phyloP scores from a whole-genome alignment of 1,140 invertebrate genomes.

The Aphelinus certus region DNA sequence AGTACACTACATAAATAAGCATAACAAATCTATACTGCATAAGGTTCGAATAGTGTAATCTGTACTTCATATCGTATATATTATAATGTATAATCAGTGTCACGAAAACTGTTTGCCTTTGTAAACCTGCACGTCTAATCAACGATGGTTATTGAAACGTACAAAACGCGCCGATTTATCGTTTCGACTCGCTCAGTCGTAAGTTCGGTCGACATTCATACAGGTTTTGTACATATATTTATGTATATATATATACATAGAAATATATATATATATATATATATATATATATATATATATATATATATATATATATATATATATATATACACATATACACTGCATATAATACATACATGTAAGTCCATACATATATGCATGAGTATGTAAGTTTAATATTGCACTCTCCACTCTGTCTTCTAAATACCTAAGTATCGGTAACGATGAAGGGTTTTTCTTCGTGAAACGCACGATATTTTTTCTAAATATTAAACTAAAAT shows the following conservation, averaged over 20 bases:
- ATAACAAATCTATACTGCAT: slow-evolving; percentile 26
- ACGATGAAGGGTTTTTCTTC: slow-evolving; percentile 20
- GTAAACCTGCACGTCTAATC: slow-evolving; percentile 5
- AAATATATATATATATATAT: not conserved
- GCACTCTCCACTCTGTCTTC: slow-evolving; percentile 15
- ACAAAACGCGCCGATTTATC: slow-evolving; percentile 16
- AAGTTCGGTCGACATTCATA: not conserved
- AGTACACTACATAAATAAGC: slow-evolving; percentile 31
- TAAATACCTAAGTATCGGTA: slow-evolving; percentile 30
- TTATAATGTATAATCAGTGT: slow-evolving; percentile 1
- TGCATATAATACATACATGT: too few species aligned
- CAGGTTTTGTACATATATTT: not conserved
- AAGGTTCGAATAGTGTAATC: slow-evolving; percentile 23
- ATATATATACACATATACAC: not conserved
- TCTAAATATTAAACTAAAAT: not conserved
- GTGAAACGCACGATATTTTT: not conserved
- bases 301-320: not conserved
- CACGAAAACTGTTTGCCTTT: slow-evolving; percentile 2
- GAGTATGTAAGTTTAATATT: slow-evolving; percentile 31
- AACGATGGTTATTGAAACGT: slow-evolving; percentile 9
- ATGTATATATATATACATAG: not conserved
- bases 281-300: not conserved
- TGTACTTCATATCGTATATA: not conserved
- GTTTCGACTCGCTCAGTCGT: not conserved
- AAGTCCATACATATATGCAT: slow-evolving; percentile 15